Percentiles rank a stretch among this genome's conserved stretches.
Evolutionary conservation across 1,140 invertebrate genomes (phyloP).

Genomic region (Euura lappo): DNA sequence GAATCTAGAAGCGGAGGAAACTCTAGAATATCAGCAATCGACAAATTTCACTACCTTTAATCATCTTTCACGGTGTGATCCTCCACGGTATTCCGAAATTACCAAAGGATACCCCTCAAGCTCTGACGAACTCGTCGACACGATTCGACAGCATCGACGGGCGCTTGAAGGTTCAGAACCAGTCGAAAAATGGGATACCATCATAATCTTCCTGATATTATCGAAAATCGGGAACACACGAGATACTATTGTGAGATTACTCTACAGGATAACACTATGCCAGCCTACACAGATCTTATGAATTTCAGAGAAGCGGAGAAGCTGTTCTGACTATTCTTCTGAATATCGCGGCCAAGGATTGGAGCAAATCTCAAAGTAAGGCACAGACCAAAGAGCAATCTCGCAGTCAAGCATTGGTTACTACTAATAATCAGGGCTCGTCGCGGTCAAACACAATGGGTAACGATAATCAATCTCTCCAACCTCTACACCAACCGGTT

Average conservation of each 20-base stretch:
- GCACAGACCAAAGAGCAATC: neutral
- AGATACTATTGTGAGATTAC: constrained; percentile 18
- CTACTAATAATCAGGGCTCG: neutral
- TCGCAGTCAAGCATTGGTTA: neutral
- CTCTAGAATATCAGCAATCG: constrained; percentile 18
- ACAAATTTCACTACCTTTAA: constrained; percentile 37
- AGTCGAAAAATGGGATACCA: constrained; percentile 11
- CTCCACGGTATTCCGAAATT: constrained; percentile 11
- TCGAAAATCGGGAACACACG: constrained; percentile 15
- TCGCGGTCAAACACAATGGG: neutral
- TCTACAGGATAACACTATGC: constrained; percentile 8
- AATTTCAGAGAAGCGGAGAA: constrained; percentile 14
- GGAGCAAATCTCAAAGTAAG: no score
- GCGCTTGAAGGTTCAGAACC: constrained; percentile 9
- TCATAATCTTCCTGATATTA: constrained; percentile 11
- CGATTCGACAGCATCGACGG: constrained; percentile 6
- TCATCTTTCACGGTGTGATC: no score
- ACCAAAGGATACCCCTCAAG: constrained; percentile 15
- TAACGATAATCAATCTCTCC: neutral
- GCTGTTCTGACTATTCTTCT: neutral
- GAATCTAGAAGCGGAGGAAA: constrained; percentile 31
- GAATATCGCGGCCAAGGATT: no score
- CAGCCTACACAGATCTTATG: constrained; percentile 10
- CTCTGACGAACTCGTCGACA: constrained; percentile 11
- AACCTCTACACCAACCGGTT: neutral